Base-by-base conservation (phyloP, 1,140 invertebrate species). In the Drosophila funebris region DNA sequence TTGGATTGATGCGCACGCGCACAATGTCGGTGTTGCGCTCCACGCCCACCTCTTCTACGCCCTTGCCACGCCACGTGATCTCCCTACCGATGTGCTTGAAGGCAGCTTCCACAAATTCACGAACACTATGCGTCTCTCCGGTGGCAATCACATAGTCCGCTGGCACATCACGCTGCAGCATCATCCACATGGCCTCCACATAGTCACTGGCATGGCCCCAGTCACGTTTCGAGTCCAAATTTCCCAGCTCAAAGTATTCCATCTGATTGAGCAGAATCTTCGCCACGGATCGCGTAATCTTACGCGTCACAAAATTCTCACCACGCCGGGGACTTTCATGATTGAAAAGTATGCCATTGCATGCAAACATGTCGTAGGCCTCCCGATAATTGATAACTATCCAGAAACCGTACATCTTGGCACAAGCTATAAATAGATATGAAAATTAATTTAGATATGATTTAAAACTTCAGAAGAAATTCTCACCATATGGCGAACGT, bases 201-300 rank as follows among this genome's bases (percentile, higher is more conserved):
- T 99, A 99, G 93, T 99, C 99, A 92, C 95, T 97, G 0, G 99
- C 99, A 93, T 99, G 99, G 8, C 99, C 99, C 99, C 99, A 99
- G 92, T 99, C 99, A 89, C 99, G 93, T 91, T 96, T 96, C 11
- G 98, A 96, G 93, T 99, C 98, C 64, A 99, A 93, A 92, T 99
- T 99, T 37, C 99, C 99, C 27, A 99, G 93, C 92, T 99, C 97
- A 48, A 99, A 92, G 62, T 93, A 94, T 71, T 99, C 95, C 90
- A 98, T 94, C 64, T 97, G 94, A 5, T 97, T 97, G 1, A 99
- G 93, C 56, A 94, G 93, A 78, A 99, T 99, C 93, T 99, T 99
- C 5, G 99, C 98, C 14, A 99, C 98, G 29, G 96, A 97, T 39
- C 99, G 94, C 0, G 99, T 99, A 66, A 99, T 99, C 93, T 99